Conservation (phyloP, 2,113 vertebrate species). For the Clupea harengus region DNA sequence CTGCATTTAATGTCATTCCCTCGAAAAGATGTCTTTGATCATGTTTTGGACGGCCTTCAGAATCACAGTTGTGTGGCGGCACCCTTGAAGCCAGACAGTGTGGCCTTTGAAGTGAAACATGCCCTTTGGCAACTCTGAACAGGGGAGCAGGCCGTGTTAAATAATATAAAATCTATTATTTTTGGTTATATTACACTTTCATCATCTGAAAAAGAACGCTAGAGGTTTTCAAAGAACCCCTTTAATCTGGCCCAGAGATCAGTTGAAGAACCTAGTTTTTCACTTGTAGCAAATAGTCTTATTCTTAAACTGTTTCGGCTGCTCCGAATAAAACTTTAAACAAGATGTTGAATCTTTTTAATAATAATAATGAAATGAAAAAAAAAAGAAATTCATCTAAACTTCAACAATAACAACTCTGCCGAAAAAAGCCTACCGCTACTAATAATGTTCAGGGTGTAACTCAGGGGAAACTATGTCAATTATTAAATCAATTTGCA, state of each 20-base stretch:
- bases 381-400: neutral
- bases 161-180: constrained; percentile 56
- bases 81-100: constrained; percentile 63
- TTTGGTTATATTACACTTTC: constrained; percentile 36
- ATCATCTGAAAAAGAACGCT: constrained; percentile 30
- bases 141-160: constrained; percentile 50
- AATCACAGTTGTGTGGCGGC: constrained; percentile 56
- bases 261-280: constrained; percentile 50
- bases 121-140: constrained; percentile 63
- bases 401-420: neutral
- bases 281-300: constrained; percentile 20
- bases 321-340: neutral
- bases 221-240: constrained; percentile 49
- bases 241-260: constrained; percentile 49
- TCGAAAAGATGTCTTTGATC: constrained; percentile 62
- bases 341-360: neutral
- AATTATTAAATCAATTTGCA: constrained; percentile 30
- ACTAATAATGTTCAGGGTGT: neutral
- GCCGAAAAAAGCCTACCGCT: neutral
- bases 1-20: constrained; percentile 8
- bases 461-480: neutral
- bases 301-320: neutral
- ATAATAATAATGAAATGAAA: neutral
- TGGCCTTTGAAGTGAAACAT: constrained; percentile 71
- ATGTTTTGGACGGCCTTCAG: constrained; percentile 59